Evolutionary conservation across 1,140 invertebrate species (phyloP).

Genomic region (Psix sp.): DNA sequence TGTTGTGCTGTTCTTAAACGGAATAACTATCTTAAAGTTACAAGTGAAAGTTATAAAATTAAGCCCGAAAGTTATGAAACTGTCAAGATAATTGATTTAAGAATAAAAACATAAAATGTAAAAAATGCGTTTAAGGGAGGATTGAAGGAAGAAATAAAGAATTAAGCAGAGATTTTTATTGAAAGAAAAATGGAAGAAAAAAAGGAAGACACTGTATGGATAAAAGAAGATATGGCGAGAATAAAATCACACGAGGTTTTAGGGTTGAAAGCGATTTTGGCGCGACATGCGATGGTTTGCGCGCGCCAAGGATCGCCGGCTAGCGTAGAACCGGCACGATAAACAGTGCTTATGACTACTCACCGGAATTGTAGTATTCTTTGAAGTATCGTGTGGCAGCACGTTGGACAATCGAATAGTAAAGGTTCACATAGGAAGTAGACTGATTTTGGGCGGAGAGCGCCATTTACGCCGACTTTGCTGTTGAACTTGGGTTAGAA

Average conservation of each 20-base stretch:
- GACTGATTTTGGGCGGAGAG: conserved; percentile 77
- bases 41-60: too few species aligned
- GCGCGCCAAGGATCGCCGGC: conserved; percentile 14
- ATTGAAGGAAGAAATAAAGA: too few species aligned
- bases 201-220: too few species aligned
- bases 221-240: neutral
- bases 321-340: neutral
- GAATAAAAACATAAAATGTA: too few species aligned
- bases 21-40: too few species aligned
- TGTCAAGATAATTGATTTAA: too few species aligned
- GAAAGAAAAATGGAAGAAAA: too few species aligned
- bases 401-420: conserved; percentile 77
- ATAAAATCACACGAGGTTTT: neutral
- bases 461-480: conserved; percentile 75
- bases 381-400: conserved; percentile 77
- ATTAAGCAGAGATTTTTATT: too few species aligned
- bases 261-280: conserved; percentile 5
- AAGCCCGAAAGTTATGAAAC: too few species aligned
- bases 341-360: conserved; percentile 63
- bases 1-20: too few species aligned
- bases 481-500: conserved; percentile 4
- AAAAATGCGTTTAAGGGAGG: too few species aligned
- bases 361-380: conserved; percentile 78
- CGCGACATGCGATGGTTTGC: conserved; percentile 23
- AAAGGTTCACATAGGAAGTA: conserved; percentile 77